Evolutionary conservation across 1,140 invertebrate genomes (phyloP), one percentile per base, ranked within the genome.

Genomic region (Diachasmimorpha longicaudata): DNA sequence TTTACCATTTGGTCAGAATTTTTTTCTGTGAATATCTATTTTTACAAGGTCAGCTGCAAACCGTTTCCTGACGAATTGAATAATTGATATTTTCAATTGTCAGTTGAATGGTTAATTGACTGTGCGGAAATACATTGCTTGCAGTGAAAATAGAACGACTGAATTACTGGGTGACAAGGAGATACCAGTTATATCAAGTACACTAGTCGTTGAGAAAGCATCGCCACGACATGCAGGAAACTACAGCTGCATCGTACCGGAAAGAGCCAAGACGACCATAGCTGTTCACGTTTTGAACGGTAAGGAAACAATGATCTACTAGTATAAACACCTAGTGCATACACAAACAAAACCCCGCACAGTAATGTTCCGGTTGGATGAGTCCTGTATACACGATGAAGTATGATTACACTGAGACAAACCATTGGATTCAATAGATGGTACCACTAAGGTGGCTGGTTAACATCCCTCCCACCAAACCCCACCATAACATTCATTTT

Each of bases 201-300:
- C 90, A 21, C 87, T 93, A 70, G 82, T 89, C 75, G 90, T 92
- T 23, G 89, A 91, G 76, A 90, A 86, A 81, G 91, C 91, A 16
- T 89, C 85, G 42, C 87, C 90, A 4, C 87, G 85, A 70, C 91
- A 92, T 79, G 90, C 90, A 10, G 92, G 92, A 4, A 92, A 92
- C 80, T 92, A 92, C 80, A 91, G 90, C 63, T 92, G 91, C 81
- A 81, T 87, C 66, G 90, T 91, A 48, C 88, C 91, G 68, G 85
- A 85, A 78, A 87, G 86, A 79, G 86, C 86, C 72, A 86, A 82
- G 76, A 85, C 89, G 69, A 88, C 86, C 48, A 84, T 90, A 46
- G 87, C 89, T 48, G 89, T 90, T 70, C 89, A 90, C 79, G 89
- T 90, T 46, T 86, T 90, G 25, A 90, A 90, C 79, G 90, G 89